Evolutionary conservation across 2,888 invertebrate species (phyloP), one percentile per base, ranked within the genome.

Genomic region (Dascillus cervinus): DNA sequence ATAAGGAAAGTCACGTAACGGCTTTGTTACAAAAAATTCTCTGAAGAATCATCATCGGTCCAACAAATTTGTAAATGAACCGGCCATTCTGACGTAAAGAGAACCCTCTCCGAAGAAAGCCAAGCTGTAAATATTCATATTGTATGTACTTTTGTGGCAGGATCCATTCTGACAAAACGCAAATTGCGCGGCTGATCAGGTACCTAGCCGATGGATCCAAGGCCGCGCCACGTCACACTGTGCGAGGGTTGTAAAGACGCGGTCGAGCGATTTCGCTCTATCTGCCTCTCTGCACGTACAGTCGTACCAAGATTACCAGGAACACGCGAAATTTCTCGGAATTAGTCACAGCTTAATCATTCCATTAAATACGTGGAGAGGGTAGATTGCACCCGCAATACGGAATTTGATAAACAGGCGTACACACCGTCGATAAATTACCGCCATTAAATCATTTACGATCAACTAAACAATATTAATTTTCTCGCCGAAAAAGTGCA

Each of bases 251-350:
- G 45, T 30, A 29, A 40, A 40, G 36, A 43, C 47, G 46, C 39
- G 27, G 24, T 26, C 33, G 23, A 32, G 28, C 25, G 29, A 34
- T 28, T 28, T 8, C 39, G 34, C 41, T 25, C 34, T 31, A 25
- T 31, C 20, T 37, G 5, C 8, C 15, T 33, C 34, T 38, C 31
- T 28, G 8, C 22, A 17, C 22, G 46, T 46, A 46, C 48, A 43
- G 50, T 43, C 41, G 29, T 41, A 37, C 33, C 43, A 49, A 45
- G 43, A 47, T 40, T 42, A 41, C 37, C 37, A 41, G 17, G n/a
- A 40, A 34, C 34, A 42, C 43, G 46, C 54, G 46, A 49, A 46
- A 44, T 49, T 47, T 44, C 50, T 46, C 42, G 44, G 49, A 49
- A 49, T 49, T 48, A 42, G 40, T 40, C 44, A 44, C 39, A 36